Evolutionary conservation across 1,140 invertebrate species (phyloP).

Genomic region (Anthonomus grandis): DNA sequence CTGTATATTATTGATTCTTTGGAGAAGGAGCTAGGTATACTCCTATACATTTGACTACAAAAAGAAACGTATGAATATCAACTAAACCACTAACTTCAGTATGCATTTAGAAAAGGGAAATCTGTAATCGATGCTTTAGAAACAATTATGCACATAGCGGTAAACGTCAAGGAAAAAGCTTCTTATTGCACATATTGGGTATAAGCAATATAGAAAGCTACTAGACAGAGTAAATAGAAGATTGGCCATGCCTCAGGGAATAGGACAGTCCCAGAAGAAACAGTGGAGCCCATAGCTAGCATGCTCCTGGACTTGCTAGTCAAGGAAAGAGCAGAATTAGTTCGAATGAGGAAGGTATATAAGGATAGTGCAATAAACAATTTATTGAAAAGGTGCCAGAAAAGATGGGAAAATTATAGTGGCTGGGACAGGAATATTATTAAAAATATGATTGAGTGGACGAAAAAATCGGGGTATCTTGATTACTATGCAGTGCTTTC

Average conservation of each 20-base stretch:
- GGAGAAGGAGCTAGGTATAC: too few species aligned
- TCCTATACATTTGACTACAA: too few species aligned
- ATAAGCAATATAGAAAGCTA: neutral
- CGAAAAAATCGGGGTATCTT: neutral
- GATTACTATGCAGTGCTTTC: conserved; percentile 9
- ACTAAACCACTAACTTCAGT: too few species aligned
- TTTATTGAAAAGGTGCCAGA: neutral
- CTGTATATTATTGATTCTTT: too few species aligned
- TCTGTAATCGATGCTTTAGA: too few species aligned
- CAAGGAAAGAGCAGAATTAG: neutral
- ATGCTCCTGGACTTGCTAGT: neutral
- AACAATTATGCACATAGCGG: too few species aligned
- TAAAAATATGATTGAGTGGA: conserved; percentile 3
- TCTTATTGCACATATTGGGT: too few species aligned
- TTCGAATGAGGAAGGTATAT: neutral
- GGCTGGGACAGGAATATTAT: conserved; percentile 16
- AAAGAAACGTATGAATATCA: too few species aligned
- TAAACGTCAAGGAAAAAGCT: too few species aligned
- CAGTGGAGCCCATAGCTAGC: neutral
- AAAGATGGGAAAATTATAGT: conserved; percentile 6
- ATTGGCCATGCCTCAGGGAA: neutral
- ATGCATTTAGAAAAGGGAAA: too few species aligned
- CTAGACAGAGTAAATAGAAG: neutral
- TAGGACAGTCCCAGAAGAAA: too few species aligned
- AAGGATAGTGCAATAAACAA: neutral